phyloP scores from a whole-genome alignment of 2,797 vertebrate species.

The Peromyscus nudipes region DNA sequence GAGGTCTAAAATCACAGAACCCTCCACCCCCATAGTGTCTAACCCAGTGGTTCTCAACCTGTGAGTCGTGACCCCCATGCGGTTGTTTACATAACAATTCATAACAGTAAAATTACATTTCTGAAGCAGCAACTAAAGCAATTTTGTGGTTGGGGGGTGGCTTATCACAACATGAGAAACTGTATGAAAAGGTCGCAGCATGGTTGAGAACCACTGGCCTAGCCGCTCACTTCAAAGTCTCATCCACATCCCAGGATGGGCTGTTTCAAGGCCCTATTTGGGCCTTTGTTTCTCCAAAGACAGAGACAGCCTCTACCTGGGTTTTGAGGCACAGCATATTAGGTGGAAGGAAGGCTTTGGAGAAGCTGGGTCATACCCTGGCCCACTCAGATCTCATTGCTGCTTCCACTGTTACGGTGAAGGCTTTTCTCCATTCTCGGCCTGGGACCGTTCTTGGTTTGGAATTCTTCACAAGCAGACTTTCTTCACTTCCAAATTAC shows the following conservation, averaged over 20 bases:
- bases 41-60: neutral
- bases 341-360: neutral
- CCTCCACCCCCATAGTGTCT: neutral
- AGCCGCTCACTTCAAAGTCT: neutral
- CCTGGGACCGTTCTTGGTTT: neutral
- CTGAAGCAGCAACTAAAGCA: neutral
- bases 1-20: neutral
- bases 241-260: neutral
- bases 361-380: neutral
- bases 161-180: neutral
- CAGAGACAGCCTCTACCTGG: neutral
- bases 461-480: neutral
- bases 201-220: neutral
- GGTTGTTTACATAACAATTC: neutral
- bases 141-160: too few species aligned
- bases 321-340: neutral
- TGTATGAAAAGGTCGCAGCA: neutral
- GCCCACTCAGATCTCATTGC: neutral
- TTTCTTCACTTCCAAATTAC: neutral
- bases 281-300: neutral
- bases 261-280: constrained; percentile 7
- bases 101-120: too few species aligned
- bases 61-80: too few species aligned
- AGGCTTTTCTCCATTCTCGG: neutral
- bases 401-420: fast-evolving